Percentiles rank a stretch among this genome's conserved stretches.
phyloP scores from a whole-genome alignment of 2,888 invertebrate species.

The Parnassius smintheus region DNA sequence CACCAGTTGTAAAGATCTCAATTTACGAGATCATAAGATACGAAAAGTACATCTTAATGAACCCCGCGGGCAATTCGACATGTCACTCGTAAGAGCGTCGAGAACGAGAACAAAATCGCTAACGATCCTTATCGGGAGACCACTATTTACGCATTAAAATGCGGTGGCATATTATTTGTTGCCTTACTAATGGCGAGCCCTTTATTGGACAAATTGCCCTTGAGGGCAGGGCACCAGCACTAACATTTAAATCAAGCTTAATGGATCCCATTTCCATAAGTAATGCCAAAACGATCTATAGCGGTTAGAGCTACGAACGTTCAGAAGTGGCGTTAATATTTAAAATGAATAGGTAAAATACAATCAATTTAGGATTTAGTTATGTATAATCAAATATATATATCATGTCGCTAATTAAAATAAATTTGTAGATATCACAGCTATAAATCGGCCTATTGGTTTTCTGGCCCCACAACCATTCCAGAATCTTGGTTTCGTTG shows the following conservation, averaged over 20 bases:
- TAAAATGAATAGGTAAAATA: too few species aligned
- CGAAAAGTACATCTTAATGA: constrained; percentile 34
- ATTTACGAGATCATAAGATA: constrained; percentile 19
- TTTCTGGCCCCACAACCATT: too few species aligned
- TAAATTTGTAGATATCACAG: too few species aligned
- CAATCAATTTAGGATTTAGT: too few species aligned
- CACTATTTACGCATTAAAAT: constrained; percentile 56
- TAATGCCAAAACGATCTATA: constrained; percentile 39
- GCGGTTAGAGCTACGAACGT: constrained; percentile 33
- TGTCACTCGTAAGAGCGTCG: constrained; percentile 25
- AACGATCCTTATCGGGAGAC: constrained; percentile 53
- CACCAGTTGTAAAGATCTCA: constrained; percentile 18
- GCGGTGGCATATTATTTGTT: constrained; percentile 41
- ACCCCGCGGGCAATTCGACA: constrained; percentile 34
- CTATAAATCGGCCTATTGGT: too few species aligned
- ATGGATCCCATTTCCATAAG: constrained; percentile 65
- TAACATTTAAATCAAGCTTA: constrained; percentile 76
- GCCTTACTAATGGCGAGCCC: constrained; percentile 43
- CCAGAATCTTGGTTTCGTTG: too few species aligned
- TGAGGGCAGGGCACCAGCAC: constrained; percentile 54
- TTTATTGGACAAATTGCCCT: constrained; percentile 67
- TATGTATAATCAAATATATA: too few species aligned
- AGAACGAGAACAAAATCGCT: constrained; percentile 50
- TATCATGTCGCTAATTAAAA: too few species aligned
- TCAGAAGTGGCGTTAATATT: constrained; percentile 32